Base-by-base conservation (phyloP, 2,797 vertebrate genomes). In the Varecia variegata region DNA sequence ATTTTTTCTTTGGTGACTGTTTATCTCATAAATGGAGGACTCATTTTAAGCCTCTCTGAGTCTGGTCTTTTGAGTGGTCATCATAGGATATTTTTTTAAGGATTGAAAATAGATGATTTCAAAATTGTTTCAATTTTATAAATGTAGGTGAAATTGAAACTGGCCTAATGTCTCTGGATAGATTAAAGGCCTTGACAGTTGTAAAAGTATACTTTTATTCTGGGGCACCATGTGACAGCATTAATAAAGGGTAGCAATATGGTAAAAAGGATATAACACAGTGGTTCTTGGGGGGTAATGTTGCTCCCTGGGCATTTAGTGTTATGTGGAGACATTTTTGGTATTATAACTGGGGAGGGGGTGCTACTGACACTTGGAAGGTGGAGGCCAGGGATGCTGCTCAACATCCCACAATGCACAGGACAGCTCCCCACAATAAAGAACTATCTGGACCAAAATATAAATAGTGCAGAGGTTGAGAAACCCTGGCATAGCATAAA, bases 1-100 rank as follows among this genome's bases (percentile, higher is more conserved):
- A 65, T 62, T 96, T 74, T 74, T 95, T 94, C 94, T 80, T 84
- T 76, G 89, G 67, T 96, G 96, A 94, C 71, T 88, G 12, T 67
- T 67, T 60, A 81, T 54, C 88, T 97, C 62, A 50, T 82, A 95
- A 95, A 90, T 20, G 62, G 30, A 70, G 86, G 71, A 95, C 73
- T 97, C 92, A 96, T 62, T 62, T 80, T 60, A 92, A 79, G 71
- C n/a, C n/a, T 93, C 10, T 93, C n/a, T 70, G 40, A 73, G 87
- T 81, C 70, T 17, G 43, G 81, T 73, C 40, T 95, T 92, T 73
- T 40, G 47, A 93, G 81, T 79, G 40, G 43, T 77, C 17, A 21
- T 65, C 43, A 79, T 3, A 35, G 13, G 50, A 81, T 58, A 35
- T 76, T 90, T 38, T 92, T 94, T 62, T 17, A 62, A 79, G 71